A percentile compares a stretch with the other conserved stretches of the same genome.
Conservation (phyloP, 2,888 invertebrate species). For the Pseudanteris insignis region DNA sequence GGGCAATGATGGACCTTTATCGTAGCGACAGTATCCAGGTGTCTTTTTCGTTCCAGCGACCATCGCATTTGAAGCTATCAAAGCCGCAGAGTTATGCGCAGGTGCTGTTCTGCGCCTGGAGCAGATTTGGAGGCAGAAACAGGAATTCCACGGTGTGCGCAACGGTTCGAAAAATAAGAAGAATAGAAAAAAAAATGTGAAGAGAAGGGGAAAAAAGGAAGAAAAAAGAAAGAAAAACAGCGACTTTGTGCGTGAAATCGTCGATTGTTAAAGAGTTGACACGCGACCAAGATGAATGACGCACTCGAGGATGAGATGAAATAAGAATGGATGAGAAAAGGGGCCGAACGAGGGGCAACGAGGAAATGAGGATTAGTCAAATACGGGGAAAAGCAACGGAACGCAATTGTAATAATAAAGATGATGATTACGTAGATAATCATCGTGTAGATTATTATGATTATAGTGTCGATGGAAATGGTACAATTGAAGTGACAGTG, state of each 20-base stretch:
- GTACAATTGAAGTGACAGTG: no score
- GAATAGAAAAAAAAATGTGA: no score
- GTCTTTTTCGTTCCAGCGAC: conserved; percentile 45
- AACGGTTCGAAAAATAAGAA: conserved; percentile 17
- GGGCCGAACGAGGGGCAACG: neutral
- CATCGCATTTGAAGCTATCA: conserved; percentile 58
- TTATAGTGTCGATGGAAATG: no score
- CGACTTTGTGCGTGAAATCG: conserved; percentile 47
- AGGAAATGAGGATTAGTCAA: no score
- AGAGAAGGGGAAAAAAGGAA: no score
- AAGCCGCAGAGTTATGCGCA: conserved; percentile 52
- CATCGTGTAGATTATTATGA: no score
- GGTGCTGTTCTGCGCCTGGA: conserved; percentile 50
- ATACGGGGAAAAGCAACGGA: no score
- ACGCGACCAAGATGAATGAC: conserved; percentile 51
- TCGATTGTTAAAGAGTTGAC: conserved; percentile 53
- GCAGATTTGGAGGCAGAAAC: conserved; percentile 37
- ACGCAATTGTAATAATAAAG: no score
- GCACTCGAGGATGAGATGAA: conserved; percentile 19
- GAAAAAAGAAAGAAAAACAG: conserved; percentile 8
- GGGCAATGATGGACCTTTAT: conserved; percentile 45
- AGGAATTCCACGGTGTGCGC: conserved; percentile 43
- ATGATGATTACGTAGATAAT: no score
- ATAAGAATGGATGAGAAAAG: neutral
- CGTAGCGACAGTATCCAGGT: conserved; percentile 54